Percentiles rank a stretch among this genome's conserved stretches.
phyloP scores from a whole-genome alignment of 2,888 invertebrate species.

The Rotaria magnacalcarata region DNA sequence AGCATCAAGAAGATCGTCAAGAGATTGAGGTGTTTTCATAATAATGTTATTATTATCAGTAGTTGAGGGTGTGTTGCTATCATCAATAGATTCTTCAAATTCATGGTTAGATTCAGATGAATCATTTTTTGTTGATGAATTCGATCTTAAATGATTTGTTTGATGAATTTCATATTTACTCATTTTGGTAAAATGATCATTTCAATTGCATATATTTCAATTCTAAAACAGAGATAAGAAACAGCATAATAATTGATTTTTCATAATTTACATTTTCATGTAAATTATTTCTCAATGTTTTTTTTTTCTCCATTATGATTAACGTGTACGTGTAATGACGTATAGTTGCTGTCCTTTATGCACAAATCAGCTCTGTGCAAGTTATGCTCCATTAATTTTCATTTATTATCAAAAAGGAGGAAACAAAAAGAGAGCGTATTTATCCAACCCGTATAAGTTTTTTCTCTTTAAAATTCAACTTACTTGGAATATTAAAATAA shows the following conservation, averaged over 20 bases:
- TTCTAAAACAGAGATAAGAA: not conserved
- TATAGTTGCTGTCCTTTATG: not conserved
- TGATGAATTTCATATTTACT: not conserved
- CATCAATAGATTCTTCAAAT: not conserved
- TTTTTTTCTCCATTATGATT: not conserved
- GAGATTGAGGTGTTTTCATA: slow-evolving; percentile 8
- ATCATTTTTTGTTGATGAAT: not conserved
- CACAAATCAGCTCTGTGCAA: not conserved
- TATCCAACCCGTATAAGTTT: not conserved
- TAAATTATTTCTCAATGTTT: not conserved
- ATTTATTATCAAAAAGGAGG: not conserved
- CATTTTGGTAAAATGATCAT: slow-evolving; percentile 7
- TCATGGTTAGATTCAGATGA: slow-evolving; percentile 4
- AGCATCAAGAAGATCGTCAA: not conserved
- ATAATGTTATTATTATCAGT: not conserved
- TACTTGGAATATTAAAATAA: not conserved
- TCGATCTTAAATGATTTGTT: slow-evolving; percentile 3
- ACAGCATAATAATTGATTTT: not conserved
- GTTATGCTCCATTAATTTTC: slow-evolving; percentile 4
- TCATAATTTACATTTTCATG: not conserved
- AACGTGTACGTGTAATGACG: not conserved
- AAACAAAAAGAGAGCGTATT: not conserved
- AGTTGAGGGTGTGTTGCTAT: not conserved
- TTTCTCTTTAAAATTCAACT: not conserved
- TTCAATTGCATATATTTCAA: not conserved